phyloP scores from a whole-genome alignment of 2,113 vertebrate species.

The Athene noctua region DNA sequence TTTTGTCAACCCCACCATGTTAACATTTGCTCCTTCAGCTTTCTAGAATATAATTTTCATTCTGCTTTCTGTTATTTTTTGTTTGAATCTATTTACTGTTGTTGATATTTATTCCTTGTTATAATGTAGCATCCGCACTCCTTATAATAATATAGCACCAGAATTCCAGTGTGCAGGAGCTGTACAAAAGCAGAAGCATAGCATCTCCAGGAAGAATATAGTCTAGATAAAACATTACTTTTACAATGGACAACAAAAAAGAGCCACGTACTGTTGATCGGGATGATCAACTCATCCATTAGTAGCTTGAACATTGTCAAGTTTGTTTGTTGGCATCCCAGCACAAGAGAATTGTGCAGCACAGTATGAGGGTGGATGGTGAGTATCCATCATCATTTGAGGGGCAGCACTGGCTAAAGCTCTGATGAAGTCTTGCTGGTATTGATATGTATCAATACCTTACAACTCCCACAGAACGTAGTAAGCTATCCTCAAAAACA shows the following conservation, averaged over 20 bases:
- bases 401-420: not conserved
- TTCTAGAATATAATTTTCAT: not conserved
- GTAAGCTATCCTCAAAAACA: not conserved
- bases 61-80: not conserved
- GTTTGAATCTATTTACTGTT: not conserved
- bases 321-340: not conserved
- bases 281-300: not conserved
- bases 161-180: not conserved
- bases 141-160: not conserved
- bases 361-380: not conserved
- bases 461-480: not conserved
- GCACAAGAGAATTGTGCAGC: not conserved
- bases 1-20: not conserved
- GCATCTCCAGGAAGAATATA: not conserved
- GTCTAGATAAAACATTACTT: not conserved
- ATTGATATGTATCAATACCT: not conserved
- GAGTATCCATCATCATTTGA: rapidly evolving
- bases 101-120: not conserved
- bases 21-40: not conserved
- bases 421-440: not conserved
- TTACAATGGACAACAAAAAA: not conserved
- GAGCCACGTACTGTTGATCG: not conserved
- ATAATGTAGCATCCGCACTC: not conserved
- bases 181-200: not conserved
- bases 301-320: not conserved